Conservation (phyloP, 2,888 invertebrate species). For the Clepsis dumicolana region DNA sequence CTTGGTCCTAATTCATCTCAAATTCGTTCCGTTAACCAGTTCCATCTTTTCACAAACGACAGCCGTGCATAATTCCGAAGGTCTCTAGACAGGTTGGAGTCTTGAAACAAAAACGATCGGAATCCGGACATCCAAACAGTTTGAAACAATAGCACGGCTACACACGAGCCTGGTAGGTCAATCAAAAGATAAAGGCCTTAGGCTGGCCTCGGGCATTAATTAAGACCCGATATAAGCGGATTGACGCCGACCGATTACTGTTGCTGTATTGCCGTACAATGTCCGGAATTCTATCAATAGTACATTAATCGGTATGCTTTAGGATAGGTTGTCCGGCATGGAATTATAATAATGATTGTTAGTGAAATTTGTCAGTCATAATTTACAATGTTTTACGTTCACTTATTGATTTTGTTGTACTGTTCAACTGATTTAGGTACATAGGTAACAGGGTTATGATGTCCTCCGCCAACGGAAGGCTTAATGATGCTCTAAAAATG, state of each 20-base stretch:
- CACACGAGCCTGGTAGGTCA: constrained; percentile 63
- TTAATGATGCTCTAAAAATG: too few species aligned
- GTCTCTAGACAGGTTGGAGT: constrained; percentile 17
- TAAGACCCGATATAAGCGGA: constrained; percentile 75
- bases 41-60: constrained; percentile 18
- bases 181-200: constrained; percentile 80
- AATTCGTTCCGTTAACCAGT: constrained; percentile 13
- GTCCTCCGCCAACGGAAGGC: too few species aligned
- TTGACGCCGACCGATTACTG: constrained; percentile 61
- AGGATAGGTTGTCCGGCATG: not conserved
- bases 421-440: too few species aligned
- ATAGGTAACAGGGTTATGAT: too few species aligned
- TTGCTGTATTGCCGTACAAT: constrained; percentile 44
- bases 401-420: too few species aligned
- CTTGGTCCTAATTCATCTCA: constrained; percentile 23
- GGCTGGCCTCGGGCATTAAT: constrained; percentile 71
- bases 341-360: too few species aligned
- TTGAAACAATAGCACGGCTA: constrained; percentile 30
- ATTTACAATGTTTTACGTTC: not conserved
- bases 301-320: constrained; percentile 45
- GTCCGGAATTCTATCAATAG: constrained; percentile 49
- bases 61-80: constrained; percentile 22
- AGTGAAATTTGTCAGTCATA: not conserved
- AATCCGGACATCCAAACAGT: constrained; percentile 35
- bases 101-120: constrained; percentile 20